Evolutionary conservation across 2,113 vertebrate genomes (phyloP), one percentile per base, ranked within the genome.

Genomic region (Sciurus niger): DNA sequence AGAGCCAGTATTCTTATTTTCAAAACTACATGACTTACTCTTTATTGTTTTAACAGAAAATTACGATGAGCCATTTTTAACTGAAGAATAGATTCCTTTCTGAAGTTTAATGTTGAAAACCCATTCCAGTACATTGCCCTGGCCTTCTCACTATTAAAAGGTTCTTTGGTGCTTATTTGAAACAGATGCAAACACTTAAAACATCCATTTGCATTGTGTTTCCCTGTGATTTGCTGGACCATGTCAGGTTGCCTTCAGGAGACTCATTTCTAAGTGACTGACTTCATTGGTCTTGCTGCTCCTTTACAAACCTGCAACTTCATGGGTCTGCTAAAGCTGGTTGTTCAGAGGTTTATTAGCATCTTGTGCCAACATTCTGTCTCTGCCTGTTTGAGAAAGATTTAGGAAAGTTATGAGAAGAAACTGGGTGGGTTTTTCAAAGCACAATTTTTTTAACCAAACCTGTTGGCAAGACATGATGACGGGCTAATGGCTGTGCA

Each of bases 131-230:
- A 88, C 73, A 85, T 60, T 92, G 67, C 53, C 82, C 65, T 95
- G 79, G 34, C 60, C 89, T 95, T 95, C 90, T 94, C 68, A 48
- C 70, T 94, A 76, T 76, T 96, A 20, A 88, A 93, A 92, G 28
- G 1, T 87, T 93, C 80, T 96, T 90, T 96, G 92, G 94, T 94
- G 82, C 90, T 98, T 97, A 97, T 98, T 95, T 90, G 90, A 98
- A 98, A 96, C 93, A 98, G 95, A 97, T 97, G 97, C 86, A 90
- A 95, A 89, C 94, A 97, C 95, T 98, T 98, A 98, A 98, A 96
- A 85, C 55, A 96, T 97, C 96, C 68, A 37, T 90, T 97, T 82
- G 28, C 46, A 89, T 96, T 96, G 92, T 83, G 17, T 92, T 96
- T 97, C 63, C 43, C 46, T 94, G 51, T 67, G 94, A 97, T 95